A percentile compares a stretch with the other conserved stretches of the same genome.
These are phyloP conservation scores for Parthenolecanium corni DNA, from an alignment of 2,888 invertebrate species.

Conservation along the genomic window DNA sequence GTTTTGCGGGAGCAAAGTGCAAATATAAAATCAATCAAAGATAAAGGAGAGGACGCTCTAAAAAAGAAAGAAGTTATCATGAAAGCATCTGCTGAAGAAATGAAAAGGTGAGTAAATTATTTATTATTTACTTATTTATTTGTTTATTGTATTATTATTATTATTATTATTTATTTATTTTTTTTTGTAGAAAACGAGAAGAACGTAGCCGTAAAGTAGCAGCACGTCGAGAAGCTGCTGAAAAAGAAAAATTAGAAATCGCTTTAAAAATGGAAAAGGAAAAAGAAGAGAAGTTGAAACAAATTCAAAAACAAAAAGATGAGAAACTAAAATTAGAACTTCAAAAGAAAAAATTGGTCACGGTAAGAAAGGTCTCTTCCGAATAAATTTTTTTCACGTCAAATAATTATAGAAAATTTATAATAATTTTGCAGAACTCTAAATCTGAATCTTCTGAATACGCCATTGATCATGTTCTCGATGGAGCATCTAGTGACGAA, in stretches of 20 bases:
- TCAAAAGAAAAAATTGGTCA: background rate
- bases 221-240: constrained; percentile 19
- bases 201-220: constrained; percentile 22
- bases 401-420: no score
- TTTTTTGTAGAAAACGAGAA: constrained; percentile 13
- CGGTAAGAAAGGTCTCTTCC: background rate
- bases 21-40: constrained; percentile 11
- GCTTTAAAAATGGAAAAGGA: constrained; percentile 8
- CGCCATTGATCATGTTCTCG: constrained; percentile 8
- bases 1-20: constrained; percentile 14
- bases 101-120: background rate
- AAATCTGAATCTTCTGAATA: no score
- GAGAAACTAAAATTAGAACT: constrained; percentile 11
- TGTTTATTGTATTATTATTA: background rate
- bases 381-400: no score
- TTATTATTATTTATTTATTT: background rate
- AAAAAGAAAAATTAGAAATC: constrained; percentile 3
- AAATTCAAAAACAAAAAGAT: constrained; percentile 10
- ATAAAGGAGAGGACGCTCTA: constrained; percentile 11
- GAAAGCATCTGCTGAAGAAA: constrained; percentile 10
- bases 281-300: constrained; percentile 9
- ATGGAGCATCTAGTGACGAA: constrained; percentile 15
- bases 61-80: constrained; percentile 18
- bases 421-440: no score
- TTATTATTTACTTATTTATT: background rate